Conservation (phyloP, 2,797 vertebrate species). For the Podargus strigoides region DNA sequence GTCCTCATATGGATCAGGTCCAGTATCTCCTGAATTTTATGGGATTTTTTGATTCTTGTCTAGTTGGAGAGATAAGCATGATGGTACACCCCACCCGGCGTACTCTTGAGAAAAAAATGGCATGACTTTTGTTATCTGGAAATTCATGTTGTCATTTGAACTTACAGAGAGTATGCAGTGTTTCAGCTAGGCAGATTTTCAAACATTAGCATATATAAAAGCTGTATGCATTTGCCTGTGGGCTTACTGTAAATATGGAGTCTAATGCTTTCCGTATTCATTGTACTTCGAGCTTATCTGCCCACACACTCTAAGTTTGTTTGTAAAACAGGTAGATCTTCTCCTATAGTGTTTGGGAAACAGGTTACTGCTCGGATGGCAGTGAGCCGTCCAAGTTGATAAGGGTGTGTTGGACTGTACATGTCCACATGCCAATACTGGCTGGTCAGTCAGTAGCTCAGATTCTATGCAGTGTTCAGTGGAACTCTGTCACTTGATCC, state of each 20-base stretch:
- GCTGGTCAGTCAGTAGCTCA: not conserved
- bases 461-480: not conserved
- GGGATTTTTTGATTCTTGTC: not conserved
- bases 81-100: rapidly evolving
- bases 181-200: not conserved
- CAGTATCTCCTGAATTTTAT: not conserved
- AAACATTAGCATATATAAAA: not conserved
- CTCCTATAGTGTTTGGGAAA: not conserved
- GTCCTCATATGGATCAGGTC: not conserved
- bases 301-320: not conserved
- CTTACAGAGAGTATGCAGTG: not conserved
- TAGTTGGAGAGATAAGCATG: not conserved
- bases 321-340: not conserved
- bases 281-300: not conserved
- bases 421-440: rapidly evolving
- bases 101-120: not conserved
- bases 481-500: not conserved
- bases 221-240: not conserved
- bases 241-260: not conserved
- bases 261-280: not conserved
- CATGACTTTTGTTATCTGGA: not conserved
- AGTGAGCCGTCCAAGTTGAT: not conserved
- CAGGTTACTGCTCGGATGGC: not conserved
- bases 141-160: not conserved
- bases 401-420: no score